Conservation (phyloP, 1,140 invertebrate genomes). For the Calliopsis andreniformis region DNA sequence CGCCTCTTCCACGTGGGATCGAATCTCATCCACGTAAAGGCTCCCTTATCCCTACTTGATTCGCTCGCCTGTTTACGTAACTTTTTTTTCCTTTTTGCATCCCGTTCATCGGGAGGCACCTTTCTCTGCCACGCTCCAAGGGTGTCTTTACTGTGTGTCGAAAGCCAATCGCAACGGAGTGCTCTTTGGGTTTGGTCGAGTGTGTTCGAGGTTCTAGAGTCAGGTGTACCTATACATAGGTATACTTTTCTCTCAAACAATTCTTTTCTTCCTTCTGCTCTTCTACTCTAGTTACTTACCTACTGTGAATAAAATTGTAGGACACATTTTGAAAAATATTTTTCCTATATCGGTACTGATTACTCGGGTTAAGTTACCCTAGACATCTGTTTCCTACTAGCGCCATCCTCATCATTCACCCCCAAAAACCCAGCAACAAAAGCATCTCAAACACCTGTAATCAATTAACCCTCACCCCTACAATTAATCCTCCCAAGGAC, state of each 20-base stretch:
- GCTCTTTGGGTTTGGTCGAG: slow-evolving; percentile 31
- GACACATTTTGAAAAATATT: not conserved
- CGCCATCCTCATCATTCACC: too few relatives aligned
- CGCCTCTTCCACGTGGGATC: slow-evolving; percentile 48
- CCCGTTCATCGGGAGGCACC: too few relatives aligned
- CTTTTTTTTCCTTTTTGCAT: not conserved
- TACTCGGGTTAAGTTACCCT: too few relatives aligned
- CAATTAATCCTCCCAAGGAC: not conserved
- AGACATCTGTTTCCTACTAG: too few relatives aligned
- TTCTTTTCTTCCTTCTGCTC: too few relatives aligned
- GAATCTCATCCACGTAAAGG: slow-evolving; percentile 65
- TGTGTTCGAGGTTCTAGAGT: slow-evolving; percentile 31
- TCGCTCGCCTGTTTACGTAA: not conserved
- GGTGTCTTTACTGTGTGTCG: slow-evolving; percentile 41
- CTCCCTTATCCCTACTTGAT: slow-evolving; percentile 32
- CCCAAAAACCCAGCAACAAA: not conserved
- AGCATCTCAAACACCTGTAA: not conserved
- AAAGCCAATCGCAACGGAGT: slow-evolving; percentile 62
- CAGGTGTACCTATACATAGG: too few relatives aligned
- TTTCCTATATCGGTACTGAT: too few relatives aligned
- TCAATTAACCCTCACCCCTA: not conserved
- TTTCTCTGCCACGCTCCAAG: not conserved
- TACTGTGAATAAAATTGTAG: too few relatives aligned
- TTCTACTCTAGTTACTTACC: too few relatives aligned
- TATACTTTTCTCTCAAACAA: too few relatives aligned